These are phyloP conservation scores for Phylloscopus trochiloides DNA, from an alignment of 2,113 vertebrate genomes.

Conservation along the genomic window DNA sequence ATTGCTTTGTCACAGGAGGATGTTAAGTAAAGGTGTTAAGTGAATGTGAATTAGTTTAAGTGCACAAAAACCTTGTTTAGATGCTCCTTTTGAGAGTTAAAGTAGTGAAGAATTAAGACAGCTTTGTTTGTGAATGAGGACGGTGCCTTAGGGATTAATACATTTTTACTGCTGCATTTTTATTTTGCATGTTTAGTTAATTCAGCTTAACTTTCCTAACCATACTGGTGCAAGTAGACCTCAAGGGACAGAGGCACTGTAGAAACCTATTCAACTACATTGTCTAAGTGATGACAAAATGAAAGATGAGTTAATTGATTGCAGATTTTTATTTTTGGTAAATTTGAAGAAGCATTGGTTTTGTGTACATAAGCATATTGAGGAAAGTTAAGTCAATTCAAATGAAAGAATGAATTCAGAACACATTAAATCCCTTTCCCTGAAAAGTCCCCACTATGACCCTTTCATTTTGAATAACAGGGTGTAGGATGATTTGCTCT, in stretches of 20 bases:
- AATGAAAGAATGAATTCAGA: slow-evolving; percentile 19
- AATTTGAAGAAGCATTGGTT: background rate
- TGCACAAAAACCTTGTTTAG: slow-evolving; percentile 3
- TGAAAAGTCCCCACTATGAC: background rate
- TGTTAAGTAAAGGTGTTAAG: slow-evolving; percentile 20
- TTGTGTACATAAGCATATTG: slow-evolving; percentile 32
- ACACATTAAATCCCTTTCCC: slow-evolving; percentile 26
- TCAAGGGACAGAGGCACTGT: background rate
- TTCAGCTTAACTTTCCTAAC: slow-evolving; percentile 29
- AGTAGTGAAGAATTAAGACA: slow-evolving; percentile 26
- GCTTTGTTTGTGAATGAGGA: slow-evolving; percentile 41
- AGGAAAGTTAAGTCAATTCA: background rate
- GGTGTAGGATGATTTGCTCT: fast-evolving
- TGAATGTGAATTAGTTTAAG: slow-evolving; percentile 41
- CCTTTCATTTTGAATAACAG: background rate
- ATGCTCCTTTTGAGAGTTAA: slow-evolving; percentile 28
- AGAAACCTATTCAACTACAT: slow-evolving; percentile 12
- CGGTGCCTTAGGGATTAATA: slow-evolving; percentile 10
- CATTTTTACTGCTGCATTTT: slow-evolving; percentile 26
- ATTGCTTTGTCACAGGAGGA: slow-evolving; percentile 3
- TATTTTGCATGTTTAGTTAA: background rate
- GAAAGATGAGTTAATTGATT: slow-evolving; percentile 50
- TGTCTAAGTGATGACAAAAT: slow-evolving; percentile 49
- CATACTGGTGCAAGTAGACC: background rate
- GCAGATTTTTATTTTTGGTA: slow-evolving; percentile 52